Base-by-base conservation (phyloP, 2,113 vertebrate genomes). In the Gorsachius goisagi region DNA sequence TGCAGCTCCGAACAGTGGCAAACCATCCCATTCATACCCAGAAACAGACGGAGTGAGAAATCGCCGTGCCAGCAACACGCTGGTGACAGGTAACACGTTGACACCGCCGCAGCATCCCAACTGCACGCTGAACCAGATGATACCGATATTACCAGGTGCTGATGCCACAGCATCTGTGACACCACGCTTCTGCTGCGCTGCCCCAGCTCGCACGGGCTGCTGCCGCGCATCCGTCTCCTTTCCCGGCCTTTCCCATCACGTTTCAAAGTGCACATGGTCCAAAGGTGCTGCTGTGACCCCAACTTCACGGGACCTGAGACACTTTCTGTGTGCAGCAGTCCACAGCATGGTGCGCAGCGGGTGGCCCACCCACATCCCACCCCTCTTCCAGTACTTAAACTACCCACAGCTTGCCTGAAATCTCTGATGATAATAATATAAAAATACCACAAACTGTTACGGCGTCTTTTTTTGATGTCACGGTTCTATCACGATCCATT, bases 181-280 rank as follows among this genome's bases (percentile, higher is more conserved):
- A 7, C 8, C 0, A 9, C 24, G 4, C 24, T 32, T 13, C 12
- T 33, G 71, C 44, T 20, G 37, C 9, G 1, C 37, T 24, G 30
- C 66, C 37, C 28, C 2, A 0, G 9, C 32, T 15, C 21, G 12
- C 39, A 41, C 19, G 0, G 0, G 16, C 37, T 33, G 58, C 45
- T 55, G n/a, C 41, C 27, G 8, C 1, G 0, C 1, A 0, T 13
- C 33, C 4, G 0, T 6, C 35, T 68, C 78, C 44, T 22, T 62
- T 28, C 66, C 15, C 3, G 1, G 20, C 55, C 15, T 58, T 27
- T 52, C 33, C 44, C 41, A 22, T 27, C 14, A 15, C 0, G 1
- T 6, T 26, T 55, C 20, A 2, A 53, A 59, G 35, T 1, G 1
- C 18, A 21, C 1, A 0, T 0, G 4, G 32, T 18, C 60, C 53